Conservation (phyloP, 2,113 vertebrate species). For the Bubo scandiacus region DNA sequence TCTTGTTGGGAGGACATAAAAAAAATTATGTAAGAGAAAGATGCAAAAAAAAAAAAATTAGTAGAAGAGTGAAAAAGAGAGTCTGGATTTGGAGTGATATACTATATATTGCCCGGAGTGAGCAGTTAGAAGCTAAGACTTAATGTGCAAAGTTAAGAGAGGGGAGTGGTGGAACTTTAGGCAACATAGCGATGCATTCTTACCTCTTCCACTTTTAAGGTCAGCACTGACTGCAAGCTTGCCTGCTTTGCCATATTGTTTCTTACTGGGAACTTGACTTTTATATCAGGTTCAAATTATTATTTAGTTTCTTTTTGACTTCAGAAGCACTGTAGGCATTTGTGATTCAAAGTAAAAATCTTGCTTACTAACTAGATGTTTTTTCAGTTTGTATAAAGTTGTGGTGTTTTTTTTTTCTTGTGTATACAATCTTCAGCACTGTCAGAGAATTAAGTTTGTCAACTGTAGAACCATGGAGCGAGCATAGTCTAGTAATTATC, state of each 20-base stretch:
- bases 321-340: not conserved
- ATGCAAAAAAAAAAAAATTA: not conserved
- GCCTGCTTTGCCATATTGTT: not conserved
- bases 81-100: not conserved
- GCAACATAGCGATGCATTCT: not conserved
- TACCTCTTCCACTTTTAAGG: not conserved
- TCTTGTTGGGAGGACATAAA: not conserved
- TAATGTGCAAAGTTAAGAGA: not conserved
- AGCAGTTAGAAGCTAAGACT: not conserved
- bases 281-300: not conserved
- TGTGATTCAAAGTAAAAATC: not conserved
- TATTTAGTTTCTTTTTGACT: not conserved
- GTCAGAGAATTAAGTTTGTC: not conserved
- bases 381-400: not conserved
- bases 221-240: not conserved
- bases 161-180: not conserved
- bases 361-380: not conserved
- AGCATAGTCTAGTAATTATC: not conserved
- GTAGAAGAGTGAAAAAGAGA: not conserved
- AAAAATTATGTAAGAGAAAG: not conserved
- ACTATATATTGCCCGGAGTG: not conserved
- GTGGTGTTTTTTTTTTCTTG: not conserved
- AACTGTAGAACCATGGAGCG: fast-evolving
- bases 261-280: not conserved
- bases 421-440: not conserved